Conservation (phyloP, 2,797 vertebrate genomes). For the Oryzias sinensis region DNA sequence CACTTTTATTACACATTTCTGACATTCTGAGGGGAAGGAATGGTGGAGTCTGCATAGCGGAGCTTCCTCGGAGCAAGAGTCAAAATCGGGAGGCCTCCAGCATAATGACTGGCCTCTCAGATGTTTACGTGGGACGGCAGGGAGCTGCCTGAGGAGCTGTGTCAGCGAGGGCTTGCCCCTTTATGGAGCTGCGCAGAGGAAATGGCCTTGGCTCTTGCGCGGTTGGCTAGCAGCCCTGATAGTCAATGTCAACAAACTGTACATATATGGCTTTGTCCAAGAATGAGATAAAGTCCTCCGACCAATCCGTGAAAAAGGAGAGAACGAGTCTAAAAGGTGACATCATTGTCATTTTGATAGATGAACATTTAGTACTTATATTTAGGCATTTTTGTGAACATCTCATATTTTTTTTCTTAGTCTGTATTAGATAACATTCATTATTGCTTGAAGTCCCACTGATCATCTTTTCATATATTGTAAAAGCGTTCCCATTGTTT, state of each 20-base stretch:
- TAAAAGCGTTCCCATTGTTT: too few relatives aligned
- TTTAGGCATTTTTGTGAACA: too few relatives aligned
- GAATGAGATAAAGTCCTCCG: constrained; percentile 63
- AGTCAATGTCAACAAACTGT: constrained; percentile 67
- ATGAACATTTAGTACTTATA: too few relatives aligned
- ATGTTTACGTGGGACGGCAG: constrained; percentile 61
- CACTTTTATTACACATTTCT: constrained; percentile 7
- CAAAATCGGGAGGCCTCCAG: constrained; percentile 31
- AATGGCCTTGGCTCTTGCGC: constrained; percentile 66
- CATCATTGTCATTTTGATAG: too few relatives aligned
- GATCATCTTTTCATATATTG: too few relatives aligned
- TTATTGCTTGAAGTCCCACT: too few relatives aligned
- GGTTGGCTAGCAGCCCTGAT: constrained; percentile 57
- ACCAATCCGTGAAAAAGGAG: constrained; percentile 25
- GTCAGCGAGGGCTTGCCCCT: constrained; percentile 63
- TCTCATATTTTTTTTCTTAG: too few relatives aligned
- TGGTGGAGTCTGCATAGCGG: constrained; percentile 7
- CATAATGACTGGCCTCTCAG: constrained; percentile 50
- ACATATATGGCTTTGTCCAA: constrained; percentile 71
- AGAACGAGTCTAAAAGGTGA: neutral
- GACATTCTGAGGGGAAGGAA: constrained; percentile 2
- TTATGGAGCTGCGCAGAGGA: constrained; percentile 71
- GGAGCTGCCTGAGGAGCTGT: constrained; percentile 49
- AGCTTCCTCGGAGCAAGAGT: constrained; percentile 25
- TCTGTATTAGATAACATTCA: too few relatives aligned